Conservation (phyloP, 2,888 invertebrate species). For the Stomorhina lunata region DNA sequence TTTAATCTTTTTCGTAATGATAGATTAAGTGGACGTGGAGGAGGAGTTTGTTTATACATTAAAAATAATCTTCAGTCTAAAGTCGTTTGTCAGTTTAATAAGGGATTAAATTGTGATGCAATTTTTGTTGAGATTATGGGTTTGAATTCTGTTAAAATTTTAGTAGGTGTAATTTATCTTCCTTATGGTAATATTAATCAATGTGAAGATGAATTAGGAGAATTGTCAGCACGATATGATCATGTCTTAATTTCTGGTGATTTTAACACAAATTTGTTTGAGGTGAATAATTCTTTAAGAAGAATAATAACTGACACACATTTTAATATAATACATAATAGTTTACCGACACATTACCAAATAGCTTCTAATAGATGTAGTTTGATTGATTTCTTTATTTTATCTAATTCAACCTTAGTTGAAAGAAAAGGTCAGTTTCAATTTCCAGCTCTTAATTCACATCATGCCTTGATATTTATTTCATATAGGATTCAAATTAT, state of each 20-base stretch:
- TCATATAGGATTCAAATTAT: not conserved
- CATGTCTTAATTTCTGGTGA: not conserved
- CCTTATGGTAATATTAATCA: constrained; percentile 23
- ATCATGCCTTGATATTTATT: constrained; percentile 3
- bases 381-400: constrained; percentile 24
- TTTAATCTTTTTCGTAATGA: constrained; percentile 8
- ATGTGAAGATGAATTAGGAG: not conserved
- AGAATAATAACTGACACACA: not conserved
- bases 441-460: constrained; percentile 2
- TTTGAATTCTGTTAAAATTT: not conserved
- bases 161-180: constrained; percentile 23
- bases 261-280: constrained; percentile 13
- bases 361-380: not conserved
- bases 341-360: constrained; percentile 2
- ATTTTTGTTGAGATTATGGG: constrained; percentile 15
- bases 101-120: constrained; percentile 18
- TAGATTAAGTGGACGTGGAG: constrained; percentile 8
- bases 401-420: not conserved
- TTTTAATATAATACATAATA: constrained; percentile 6
- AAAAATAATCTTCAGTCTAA: not conserved
- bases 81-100: not conserved
- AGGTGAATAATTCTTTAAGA: not conserved
- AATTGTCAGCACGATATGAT: not conserved
- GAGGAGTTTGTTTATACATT: constrained; percentile 22
- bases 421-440: constrained; percentile 17